phyloP scores from a whole-genome alignment of 2,113 vertebrate genomes.

The Crypturellus undulatus region DNA sequence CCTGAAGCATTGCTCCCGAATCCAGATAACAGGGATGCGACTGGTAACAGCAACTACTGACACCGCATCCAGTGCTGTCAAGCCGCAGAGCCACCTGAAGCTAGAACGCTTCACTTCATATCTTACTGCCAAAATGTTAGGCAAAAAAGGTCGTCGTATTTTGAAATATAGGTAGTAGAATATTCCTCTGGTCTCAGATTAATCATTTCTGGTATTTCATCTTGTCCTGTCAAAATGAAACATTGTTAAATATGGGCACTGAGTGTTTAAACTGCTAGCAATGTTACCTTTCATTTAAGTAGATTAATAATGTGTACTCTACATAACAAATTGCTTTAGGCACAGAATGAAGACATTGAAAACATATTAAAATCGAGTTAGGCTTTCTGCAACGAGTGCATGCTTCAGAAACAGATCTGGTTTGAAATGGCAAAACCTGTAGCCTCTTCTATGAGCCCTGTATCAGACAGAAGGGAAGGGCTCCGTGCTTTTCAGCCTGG shows the following conservation, averaged over 20 bases:
- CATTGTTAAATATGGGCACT: constrained; percentile 51
- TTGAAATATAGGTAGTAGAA: constrained; percentile 12
- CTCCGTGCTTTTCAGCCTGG: background rate
- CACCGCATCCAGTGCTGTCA: background rate
- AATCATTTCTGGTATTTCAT: constrained; percentile 65
- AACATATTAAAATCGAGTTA: constrained; percentile 56
- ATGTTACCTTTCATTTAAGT: constrained; percentile 59
- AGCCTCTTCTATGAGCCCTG: background rate
- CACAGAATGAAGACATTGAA: constrained; percentile 41
- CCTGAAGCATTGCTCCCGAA: background rate
- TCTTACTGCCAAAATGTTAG: background rate
- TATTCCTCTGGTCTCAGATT: constrained; percentile 50
- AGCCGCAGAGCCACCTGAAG: background rate
- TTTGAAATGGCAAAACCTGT: background rate
- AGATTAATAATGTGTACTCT: constrained; percentile 64
- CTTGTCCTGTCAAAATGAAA: constrained; percentile 55
- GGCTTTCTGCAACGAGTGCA: constrained; percentile 46
- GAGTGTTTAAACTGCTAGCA: constrained; percentile 60
- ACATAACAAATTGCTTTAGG: constrained; percentile 65
- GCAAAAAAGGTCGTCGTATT: background rate
- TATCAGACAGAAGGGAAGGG: background rate
- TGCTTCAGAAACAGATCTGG: constrained; percentile 19
- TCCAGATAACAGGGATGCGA: background rate
- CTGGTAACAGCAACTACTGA: background rate
- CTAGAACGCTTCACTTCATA: background rate